Conservation (phyloP, 1,140 invertebrate genomes). For the Yoshiicerus persimilis region DNA sequence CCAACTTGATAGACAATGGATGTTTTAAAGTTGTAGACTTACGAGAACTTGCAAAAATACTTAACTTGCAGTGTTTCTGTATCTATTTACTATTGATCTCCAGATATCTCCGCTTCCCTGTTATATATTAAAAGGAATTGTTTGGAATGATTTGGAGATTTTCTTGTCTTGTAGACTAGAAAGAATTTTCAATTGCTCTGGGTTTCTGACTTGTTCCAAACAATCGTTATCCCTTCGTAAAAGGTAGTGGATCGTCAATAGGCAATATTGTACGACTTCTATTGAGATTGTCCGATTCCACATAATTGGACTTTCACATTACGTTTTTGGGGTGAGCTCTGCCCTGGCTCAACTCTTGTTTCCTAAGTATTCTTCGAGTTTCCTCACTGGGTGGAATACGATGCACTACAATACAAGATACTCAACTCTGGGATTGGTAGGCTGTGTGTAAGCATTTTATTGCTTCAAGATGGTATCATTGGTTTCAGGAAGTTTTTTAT, state of each 20-base stretch:
- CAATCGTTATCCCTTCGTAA: neutral
- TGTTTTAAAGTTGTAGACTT: neutral
- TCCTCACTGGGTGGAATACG: neutral
- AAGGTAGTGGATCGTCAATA: neutral
- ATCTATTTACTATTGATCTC: neutral
- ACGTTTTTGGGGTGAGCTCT: neutral
- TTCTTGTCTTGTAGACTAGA: neutral
- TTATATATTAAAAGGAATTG: neutral
- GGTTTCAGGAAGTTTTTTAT: neutral
- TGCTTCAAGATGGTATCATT: neutral
- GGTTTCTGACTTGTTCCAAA: neutral
- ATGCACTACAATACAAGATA: neutral
- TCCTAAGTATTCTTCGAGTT: neutral
- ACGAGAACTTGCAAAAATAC: neutral
- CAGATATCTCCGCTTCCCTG: neutral
- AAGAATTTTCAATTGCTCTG: neutral
- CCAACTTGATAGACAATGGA: neutral
- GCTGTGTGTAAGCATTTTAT: neutral
- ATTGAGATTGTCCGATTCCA: constrained; percentile 3
- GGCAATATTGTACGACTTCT: neutral
- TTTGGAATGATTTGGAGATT: neutral
- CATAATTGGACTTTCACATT: neutral
- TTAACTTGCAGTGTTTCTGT: neutral
- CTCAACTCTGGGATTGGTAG: neutral
- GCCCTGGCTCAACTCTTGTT: neutral